phyloP scores from a whole-genome alignment of 2,888 invertebrate genomes.

The Diadromus collaris region DNA sequence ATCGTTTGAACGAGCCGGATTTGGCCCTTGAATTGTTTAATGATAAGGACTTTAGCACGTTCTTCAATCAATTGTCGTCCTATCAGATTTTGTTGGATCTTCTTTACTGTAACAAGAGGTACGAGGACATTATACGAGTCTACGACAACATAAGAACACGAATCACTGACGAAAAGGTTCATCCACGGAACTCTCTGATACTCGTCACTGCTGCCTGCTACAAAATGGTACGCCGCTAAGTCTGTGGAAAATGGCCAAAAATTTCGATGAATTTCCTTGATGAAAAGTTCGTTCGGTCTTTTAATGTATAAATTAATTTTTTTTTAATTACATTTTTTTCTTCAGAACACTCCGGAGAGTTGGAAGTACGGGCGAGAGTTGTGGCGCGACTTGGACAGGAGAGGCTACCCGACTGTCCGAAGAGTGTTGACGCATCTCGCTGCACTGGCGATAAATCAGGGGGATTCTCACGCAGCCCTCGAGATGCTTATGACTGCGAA shows the following conservation, averaged over 20 bases:
- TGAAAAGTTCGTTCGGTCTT: no score
- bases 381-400: conserved; percentile 83
- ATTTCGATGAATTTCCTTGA: not conserved
- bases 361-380: conserved; percentile 84
- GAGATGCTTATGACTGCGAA: conserved; percentile 83
- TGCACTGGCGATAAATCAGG: conserved; percentile 86
- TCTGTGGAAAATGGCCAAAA: conserved; percentile 67
- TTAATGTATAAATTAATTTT: not conserved
- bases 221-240: conserved; percentile 83
- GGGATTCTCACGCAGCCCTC: conserved; percentile 85
- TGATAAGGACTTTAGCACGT: conserved; percentile 83
- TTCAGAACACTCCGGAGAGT: conserved; percentile 85
- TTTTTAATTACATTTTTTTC: not conserved
- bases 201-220: conserved; percentile 87
- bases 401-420: conserved; percentile 83
- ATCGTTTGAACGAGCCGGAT: conserved; percentile 86
- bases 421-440: conserved; percentile 85
- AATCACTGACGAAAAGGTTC: conserved; percentile 84
- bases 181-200: conserved; percentile 86
- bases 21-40: conserved; percentile 86
- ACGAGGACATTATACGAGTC: conserved; percentile 84
- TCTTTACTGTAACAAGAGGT: conserved; percentile 85
- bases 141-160: conserved; percentile 84
- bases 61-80: conserved; percentile 87
- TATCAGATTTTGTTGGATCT: conserved; percentile 88